Conservation (phyloP, 2,888 invertebrate species). For the Tenthredo scrophulariae region DNA sequence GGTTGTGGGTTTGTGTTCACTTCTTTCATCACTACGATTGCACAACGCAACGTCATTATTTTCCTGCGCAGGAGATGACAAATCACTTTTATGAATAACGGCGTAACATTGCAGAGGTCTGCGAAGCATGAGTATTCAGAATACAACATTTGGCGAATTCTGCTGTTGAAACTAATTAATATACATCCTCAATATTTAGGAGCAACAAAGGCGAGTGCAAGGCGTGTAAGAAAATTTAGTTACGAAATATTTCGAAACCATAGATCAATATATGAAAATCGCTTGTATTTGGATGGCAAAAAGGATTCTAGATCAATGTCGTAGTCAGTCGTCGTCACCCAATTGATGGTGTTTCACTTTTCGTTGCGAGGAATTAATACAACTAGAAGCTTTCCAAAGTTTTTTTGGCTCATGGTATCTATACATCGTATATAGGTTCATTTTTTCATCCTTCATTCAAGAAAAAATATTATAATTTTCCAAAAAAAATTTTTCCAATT, state of each 20-base stretch:
- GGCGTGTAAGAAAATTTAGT: background rate
- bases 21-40: background rate
- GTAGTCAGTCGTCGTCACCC: too few relatives aligned
- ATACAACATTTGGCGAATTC: background rate
- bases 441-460: too few relatives aligned
- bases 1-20: background rate
- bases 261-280: background rate
- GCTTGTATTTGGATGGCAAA: too few relatives aligned
- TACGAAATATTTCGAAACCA: background rate
- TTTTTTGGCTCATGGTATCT: too few relatives aligned
- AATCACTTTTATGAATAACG: constrained; percentile 11
- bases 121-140: background rate
- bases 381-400: too few relatives aligned
- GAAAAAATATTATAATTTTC: too few relatives aligned
- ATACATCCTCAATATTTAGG: background rate
- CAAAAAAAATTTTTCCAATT: too few relatives aligned
- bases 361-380: too few relatives aligned
- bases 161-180: background rate
- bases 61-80: constrained; percentile 22
- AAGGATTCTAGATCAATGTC: background rate
- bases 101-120: background rate
- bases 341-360: too few relatives aligned
- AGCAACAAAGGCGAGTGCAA: background rate
- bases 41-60: constrained; percentile 11
- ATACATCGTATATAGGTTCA: too few relatives aligned